Base-by-base conservation (phyloP, 2,888 invertebrate genomes). In the Lycia hirtaria region DNA sequence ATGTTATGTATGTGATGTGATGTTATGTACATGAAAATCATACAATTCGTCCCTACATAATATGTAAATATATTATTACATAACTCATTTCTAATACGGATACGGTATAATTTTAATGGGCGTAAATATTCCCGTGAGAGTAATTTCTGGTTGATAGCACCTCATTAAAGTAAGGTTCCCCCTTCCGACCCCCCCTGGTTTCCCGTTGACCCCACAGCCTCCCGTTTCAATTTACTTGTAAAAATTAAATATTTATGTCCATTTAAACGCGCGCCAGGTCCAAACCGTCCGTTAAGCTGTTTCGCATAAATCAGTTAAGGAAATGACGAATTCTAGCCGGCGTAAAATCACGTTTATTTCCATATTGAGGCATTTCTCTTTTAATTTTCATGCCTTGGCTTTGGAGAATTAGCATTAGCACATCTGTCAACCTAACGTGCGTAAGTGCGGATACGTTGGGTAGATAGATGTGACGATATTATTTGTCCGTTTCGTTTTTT, bases 241-340 rank as follows among this genome's bases (percentile, higher is more conserved):
- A 56, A 47, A 35, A 35, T 50, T 40, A 75, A 80, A 81, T 79
- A 81, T 82, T 80, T 73, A 80, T 70, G 69, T 73, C 67, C 71
- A 78, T 80, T 78, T 76, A 75, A 69, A 69, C 65, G 65, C 53
- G 67, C 69, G 69, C 68, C 72, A 75, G 64, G 75, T 69, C 57
- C 69, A 72, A 68, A 49, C 67, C 45, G 65, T 65, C 60, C 64
- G 60, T 60, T 58, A 69, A 67, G 64, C 68, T 65, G 64, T 62
- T 65, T 66, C 62, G 62, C 62, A 61, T 74, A 70, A 75, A 74
- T 76, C 64, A 72, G 68, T 74, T 66, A 72, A 64, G 59, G 61
- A 68, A 72, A 76, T 69, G 68, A 70, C 60, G 64, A 71, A 70
- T 78, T 72, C 69, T 38, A 58, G 57, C 55, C 44, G 51, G 56